phyloP scores from a whole-genome alignment of 2,888 invertebrate species.

The Germaria angustata region DNA sequence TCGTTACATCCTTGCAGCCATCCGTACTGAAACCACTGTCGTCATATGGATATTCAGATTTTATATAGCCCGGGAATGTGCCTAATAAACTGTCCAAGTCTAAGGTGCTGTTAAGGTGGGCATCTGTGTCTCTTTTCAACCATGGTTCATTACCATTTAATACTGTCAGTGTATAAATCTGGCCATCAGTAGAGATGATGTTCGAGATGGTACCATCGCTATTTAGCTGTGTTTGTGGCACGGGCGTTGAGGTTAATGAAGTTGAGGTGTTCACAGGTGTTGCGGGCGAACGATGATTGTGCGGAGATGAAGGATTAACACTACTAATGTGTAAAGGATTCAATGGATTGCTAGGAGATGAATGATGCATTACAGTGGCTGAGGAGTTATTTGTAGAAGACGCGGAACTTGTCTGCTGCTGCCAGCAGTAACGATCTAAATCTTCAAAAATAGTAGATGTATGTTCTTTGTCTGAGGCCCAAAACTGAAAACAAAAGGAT shows the following conservation, averaged over 20 bases:
- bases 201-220: constrained; percentile 73
- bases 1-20: constrained; percentile 79
- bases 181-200: constrained; percentile 85
- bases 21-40: constrained; percentile 87
- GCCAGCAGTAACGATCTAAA: constrained; percentile 92
- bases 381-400: constrained; percentile 67
- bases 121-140: constrained; percentile 84
- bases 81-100: constrained; percentile 91
- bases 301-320: constrained; percentile 63
- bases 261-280: constrained; percentile 62
- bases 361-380: constrained; percentile 70
- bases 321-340: constrained; percentile 60
- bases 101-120: constrained; percentile 82
- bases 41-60: constrained; percentile 88
- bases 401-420: constrained; percentile 81
- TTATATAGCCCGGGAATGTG: constrained; percentile 85
- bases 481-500: constrained; percentile 74
- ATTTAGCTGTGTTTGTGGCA: constrained; percentile 71
- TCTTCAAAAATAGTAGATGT: constrained; percentile 90
- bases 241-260: constrained; percentile 68
- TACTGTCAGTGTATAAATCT: constrained; percentile 91
- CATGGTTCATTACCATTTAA: constrained; percentile 87
- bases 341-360: constrained; percentile 80
- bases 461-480: constrained; percentile 82
- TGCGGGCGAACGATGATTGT: constrained; percentile 66